phyloP scores from a whole-genome alignment of 2,888 invertebrate genomes.

The Cepaea hortensis region DNA sequence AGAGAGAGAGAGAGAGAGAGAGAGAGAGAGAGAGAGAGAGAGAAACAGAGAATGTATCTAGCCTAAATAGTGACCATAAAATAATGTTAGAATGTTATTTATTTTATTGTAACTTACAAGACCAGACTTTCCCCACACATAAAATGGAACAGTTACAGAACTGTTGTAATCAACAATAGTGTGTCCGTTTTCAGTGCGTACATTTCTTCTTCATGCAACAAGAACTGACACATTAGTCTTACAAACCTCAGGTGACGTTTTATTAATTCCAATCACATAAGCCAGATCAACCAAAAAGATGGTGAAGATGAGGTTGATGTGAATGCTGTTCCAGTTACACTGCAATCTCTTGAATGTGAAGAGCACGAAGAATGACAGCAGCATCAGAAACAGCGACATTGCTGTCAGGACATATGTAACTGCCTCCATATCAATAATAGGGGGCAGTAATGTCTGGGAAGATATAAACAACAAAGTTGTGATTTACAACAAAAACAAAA shows the following conservation, averaged over 20 bases:
- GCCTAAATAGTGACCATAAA: too few species aligned
- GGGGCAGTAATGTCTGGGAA: conserved; percentile 62
- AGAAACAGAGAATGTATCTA: too few species aligned
- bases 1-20: too few species aligned
- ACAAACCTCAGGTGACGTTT: conserved; percentile 86
- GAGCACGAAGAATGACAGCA: conserved; percentile 87
- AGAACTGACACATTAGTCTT: too few species aligned
- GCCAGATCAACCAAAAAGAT: conserved; percentile 90
- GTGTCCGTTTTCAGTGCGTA: too few species aligned
- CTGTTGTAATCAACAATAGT: too few species aligned
- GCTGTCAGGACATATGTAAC: conserved; percentile 91
- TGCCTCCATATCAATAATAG: conserved; percentile 60
- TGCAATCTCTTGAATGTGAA: conserved; percentile 81
- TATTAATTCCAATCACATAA: conserved; percentile 91
- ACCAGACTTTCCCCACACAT: too few species aligned
- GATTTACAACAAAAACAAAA: background rate
- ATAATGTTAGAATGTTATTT: too few species aligned
- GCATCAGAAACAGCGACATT: conserved; percentile 87
- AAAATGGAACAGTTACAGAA: too few species aligned
- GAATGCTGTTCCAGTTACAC: conserved; percentile 91
- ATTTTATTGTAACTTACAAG: too few species aligned
- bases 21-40: too few species aligned
- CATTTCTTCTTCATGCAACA: too few species aligned
- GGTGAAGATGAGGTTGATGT: conserved; percentile 93
- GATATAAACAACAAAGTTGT: background rate